Percentiles rank a stretch among this genome's conserved stretches.
These are phyloP conservation scores for Chamaetylas fuelleborni DNA, from an alignment of 2,113 vertebrate species.

Conservation along the genomic window DNA sequence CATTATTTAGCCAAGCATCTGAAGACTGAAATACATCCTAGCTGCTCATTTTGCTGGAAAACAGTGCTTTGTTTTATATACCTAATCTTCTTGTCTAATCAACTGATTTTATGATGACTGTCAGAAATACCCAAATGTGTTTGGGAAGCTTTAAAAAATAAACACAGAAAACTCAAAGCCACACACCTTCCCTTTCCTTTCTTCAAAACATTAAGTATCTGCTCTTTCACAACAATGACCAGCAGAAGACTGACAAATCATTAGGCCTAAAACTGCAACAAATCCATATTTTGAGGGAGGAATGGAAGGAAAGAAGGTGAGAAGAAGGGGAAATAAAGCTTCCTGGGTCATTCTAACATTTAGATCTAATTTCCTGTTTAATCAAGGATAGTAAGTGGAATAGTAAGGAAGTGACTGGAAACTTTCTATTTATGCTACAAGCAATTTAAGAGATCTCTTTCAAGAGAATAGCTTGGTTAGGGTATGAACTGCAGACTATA, in stretches of 20 bases:
- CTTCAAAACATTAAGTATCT: neutral
- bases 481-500: neutral
- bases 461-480: neutral
- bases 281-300: neutral
- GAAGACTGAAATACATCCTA: conserved; percentile 15
- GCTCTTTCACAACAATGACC: neutral
- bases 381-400: neutral
- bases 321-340: neutral
- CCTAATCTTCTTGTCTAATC: neutral
- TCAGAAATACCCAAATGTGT: neutral
- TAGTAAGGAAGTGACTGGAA: neutral
- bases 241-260: neutral
- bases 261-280: neutral
- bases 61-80: neutral
- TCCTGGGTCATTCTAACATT: neutral
- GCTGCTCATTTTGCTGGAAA: conserved; percentile 51
- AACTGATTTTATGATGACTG: neutral
- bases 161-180: neutral
- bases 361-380: neutral
- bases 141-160: neutral
- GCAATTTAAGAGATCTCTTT: neutral
- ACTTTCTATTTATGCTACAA: neutral
- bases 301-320: neutral
- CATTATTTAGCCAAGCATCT: conserved; percentile 37
- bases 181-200: neutral